Base-by-base conservation (phyloP, 2,113 vertebrate species). In the Pelobates fuscus region DNA sequence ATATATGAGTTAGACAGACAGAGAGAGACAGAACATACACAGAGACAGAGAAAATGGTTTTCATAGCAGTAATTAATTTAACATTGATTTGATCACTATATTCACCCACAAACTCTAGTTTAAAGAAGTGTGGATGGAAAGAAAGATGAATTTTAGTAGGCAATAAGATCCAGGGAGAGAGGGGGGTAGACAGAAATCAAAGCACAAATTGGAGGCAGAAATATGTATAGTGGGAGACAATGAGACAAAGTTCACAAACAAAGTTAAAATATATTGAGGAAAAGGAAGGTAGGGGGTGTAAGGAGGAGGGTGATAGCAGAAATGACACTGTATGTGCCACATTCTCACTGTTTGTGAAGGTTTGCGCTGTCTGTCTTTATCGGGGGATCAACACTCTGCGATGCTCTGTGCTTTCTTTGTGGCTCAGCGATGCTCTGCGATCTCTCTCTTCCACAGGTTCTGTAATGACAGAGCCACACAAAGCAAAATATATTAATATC, bases 391-490 rank as follows among this genome's bases (percentile, higher is more conserved):
- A 11, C 59, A 30, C 60, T 32, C 17, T n/a, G 8, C n/a, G 26
- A 18, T 62, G 26, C 27, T 32, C 52, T 55, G 52, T 20, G 52
- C 21, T 8, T 12, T 55, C 4, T 5, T 17, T 21, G 12, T 5
- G 24, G 62, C 24, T 59, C 32, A 18, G 62, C 20, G 54, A 49
- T 67, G 72, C 25, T 60, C 71, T 67, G 32, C 37, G 21, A 6
- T 64, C 27, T 44, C 67, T 55, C 63, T 77, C 76, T 65, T 44
- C 54, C 69, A 64, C 49, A 71, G 64, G 25, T 67, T 71, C 52
- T 66, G 54, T 24, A 62, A 41, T 65, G 54, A 24, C 52, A 52
- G 37, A 44, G 20, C 29, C 23, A 66, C 77, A 43, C 68, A 67
- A 46, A 58, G 46, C 46, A 63, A 71, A 70, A 30, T 66, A 66